A percentile compares a stretch with the other conserved stretches of the same genome.
These are phyloP conservation scores for Misgurnus anguillicaudatus DNA, from an alignment of 2,113 vertebrate species.

Conservation along the genomic window DNA sequence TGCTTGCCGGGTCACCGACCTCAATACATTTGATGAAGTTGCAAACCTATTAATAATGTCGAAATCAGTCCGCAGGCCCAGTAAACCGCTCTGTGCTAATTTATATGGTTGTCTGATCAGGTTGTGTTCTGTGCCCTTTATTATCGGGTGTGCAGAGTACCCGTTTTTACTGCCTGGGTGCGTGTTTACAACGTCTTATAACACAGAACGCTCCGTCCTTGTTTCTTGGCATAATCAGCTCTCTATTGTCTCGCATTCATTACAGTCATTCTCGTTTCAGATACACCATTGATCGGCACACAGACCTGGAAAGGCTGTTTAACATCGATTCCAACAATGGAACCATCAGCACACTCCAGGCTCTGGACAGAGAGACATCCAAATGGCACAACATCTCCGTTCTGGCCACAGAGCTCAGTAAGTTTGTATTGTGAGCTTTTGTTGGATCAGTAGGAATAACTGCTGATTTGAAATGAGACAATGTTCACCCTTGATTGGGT, in stretches of 20 bases:
- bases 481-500: conserved; percentile 5
- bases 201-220: neutral
- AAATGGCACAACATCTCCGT: conserved; percentile 96
- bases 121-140: conserved; percentile 35
- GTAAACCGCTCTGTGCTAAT: conserved; percentile 38
- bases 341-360: conserved; percentile 88
- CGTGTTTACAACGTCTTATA: conserved; percentile 30
- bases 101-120: conserved; percentile 28
- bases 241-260: conserved; percentile 42
- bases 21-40: neutral
- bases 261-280: conserved; percentile 70
- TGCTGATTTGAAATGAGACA: neutral
- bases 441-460: neutral
- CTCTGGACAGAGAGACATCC: conserved; percentile 89
- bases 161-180: conserved; percentile 1
- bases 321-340: conserved; percentile 90
- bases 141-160: conserved; percentile 38
- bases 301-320: conserved; percentile 91
- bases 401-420: conserved; percentile 93
- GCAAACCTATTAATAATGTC: neutral
- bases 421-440: conserved; percentile 55
- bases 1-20: neutral
- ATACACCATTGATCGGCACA: conserved; percentile 92
- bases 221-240: conserved; percentile 21
- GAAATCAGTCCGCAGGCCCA: conserved; percentile 8